phyloP scores from a whole-genome alignment of 1,140 invertebrate genomes.

The Steinernema khuongi region DNA sequence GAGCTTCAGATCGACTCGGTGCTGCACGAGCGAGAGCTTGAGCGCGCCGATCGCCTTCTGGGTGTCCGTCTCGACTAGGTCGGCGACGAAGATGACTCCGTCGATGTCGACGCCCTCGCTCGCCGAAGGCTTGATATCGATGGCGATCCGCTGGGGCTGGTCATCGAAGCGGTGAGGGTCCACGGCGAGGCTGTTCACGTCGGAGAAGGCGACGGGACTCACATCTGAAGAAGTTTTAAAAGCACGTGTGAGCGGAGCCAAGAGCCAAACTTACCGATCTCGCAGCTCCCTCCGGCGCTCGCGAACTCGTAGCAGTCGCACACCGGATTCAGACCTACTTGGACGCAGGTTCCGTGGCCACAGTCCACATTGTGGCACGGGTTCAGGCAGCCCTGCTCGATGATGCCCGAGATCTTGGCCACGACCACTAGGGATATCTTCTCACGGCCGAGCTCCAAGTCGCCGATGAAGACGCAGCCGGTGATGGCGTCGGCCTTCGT shows the following conservation, averaged over 20 bases:
- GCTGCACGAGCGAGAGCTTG: neutral
- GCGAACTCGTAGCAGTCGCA: constrained; percentile 13
- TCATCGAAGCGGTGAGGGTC: neutral
- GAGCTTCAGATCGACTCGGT: neutral
- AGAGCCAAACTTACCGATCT: neutral
- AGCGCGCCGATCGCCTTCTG: neutral
- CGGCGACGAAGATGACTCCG: neutral
- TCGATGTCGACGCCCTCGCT: neutral
- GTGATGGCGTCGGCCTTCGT: constrained; percentile 1
- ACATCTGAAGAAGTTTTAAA: neutral
- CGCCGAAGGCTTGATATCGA: neutral
- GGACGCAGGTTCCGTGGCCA: neutral
- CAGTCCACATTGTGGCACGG: constrained; percentile 1
- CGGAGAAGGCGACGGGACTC: neutral
- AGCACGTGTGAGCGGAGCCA: too few species aligned
- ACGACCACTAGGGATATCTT: neutral
- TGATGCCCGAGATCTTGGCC: neutral
- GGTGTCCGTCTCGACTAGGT: neutral
- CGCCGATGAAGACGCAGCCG: constrained; percentile 4
- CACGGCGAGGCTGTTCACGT: neutral
- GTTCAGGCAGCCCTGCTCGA: constrained; percentile 12
- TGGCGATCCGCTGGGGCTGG: neutral
- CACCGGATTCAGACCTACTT: neutral
- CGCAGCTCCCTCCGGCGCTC: neutral
- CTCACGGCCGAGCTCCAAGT: neutral